Base-by-base conservation (phyloP, 2,888 invertebrate species). In the Agrochola macilenta region DNA sequence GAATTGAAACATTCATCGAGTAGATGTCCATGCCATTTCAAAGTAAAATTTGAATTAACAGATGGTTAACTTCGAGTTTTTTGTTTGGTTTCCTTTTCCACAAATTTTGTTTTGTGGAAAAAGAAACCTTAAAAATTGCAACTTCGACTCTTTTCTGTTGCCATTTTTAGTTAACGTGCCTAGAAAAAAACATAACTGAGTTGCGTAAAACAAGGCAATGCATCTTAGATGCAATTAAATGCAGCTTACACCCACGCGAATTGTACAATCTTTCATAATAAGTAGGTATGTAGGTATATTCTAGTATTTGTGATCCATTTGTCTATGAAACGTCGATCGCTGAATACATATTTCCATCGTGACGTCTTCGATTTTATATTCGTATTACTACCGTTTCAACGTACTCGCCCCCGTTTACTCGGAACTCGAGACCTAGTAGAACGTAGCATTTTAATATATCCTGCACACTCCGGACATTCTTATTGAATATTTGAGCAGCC, bases 361-460 rank as follows among this genome's bases (percentile, higher is more conserved):
- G 39, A 26, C 72, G 68, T 60, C 68, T 64, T 65, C 68, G 54
- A 76, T 78, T 81, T 78, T 71, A 78, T 54, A 81, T 84, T 84
- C 76, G 74, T 66, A 78, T 69, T 76, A 60, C 66, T 57, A 82
- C 52, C 49, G 49, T 57, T 84, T 84, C 76, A 43, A 11, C 54
- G 81, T 61, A 84, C 65, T 74, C 74, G 74, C 75, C 71, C 81
- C 69, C 78, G 69, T 81, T 81, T 84, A 82, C 78, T 69, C 60
- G 39, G 79, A 79, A 83, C 66, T 76, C 46, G 61, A 69, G 72
- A 75, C 70, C 78, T 68, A 74, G 54, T 46, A 76, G 72, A 74
- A 77, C 74, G 74, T 77, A 61, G 73, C 49, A 74, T 73, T 75
- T 69, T 83, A 71, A 84, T 78, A 78, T 73, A 77, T 77, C 72